Conservation (phyloP, 2,888 invertebrate species). For the Acrocyrtus sp. region DNA sequence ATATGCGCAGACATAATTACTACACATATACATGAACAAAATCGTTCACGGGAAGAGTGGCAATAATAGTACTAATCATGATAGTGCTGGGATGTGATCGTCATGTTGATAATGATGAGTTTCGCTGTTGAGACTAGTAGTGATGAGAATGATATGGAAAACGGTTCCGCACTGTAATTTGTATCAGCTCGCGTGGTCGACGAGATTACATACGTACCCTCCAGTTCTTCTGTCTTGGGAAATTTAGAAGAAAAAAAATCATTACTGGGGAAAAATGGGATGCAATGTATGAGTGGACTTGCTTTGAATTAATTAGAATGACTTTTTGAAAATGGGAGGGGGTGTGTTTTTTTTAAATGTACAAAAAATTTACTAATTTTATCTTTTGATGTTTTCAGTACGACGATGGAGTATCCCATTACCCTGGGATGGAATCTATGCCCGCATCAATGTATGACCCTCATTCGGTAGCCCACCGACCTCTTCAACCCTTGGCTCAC, state of each 20-base stretch:
- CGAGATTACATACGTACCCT: no score
- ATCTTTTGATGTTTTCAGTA: conserved; percentile 72
- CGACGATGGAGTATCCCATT: conserved; percentile 93
- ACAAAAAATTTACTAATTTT: neutral
- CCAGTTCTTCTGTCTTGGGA: conserved; percentile 11
- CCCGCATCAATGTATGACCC: conserved; percentile 77
- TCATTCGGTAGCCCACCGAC: conserved; percentile 71
- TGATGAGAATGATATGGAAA: neutral
- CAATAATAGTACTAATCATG: conserved; percentile 32
- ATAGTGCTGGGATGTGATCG: no score
- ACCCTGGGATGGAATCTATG: conserved; percentile 76
- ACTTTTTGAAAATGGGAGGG: neutral
- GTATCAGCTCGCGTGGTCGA: no score
- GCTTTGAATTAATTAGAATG: neutral
- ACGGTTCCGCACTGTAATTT: neutral
- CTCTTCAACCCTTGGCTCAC: conserved; percentile 70
- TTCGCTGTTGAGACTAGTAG: neutral
- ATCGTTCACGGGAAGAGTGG: neutral
- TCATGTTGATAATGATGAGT: neutral
- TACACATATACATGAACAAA: neutral
- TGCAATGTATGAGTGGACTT: conserved; percentile 35
- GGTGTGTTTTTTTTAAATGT: conserved; percentile 1
- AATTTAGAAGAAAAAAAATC: neutral
- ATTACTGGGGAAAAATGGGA: conserved; percentile 24
- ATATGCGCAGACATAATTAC: conserved; percentile 44